phyloP scores from a whole-genome alignment of 2,888 invertebrate genomes.

The Pheosia tremula region DNA sequence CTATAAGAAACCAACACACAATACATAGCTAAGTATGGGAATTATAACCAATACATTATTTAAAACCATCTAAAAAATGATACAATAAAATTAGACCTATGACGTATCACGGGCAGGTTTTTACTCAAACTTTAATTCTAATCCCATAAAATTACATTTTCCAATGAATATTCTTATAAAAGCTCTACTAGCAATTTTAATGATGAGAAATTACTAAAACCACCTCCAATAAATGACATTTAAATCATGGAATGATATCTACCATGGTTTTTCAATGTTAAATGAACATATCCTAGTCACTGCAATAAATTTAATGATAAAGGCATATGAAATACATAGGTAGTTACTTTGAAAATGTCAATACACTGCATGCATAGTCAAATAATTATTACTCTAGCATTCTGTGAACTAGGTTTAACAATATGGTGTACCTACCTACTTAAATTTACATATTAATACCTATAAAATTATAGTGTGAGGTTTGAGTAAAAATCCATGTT shows the following conservation, averaged over 20 bases:
- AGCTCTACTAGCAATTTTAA: constrained; percentile 29
- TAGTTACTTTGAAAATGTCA: constrained; percentile 43
- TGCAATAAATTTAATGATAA: constrained; percentile 33
- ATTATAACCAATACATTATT: constrained; percentile 33
- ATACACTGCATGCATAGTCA: constrained; percentile 45
- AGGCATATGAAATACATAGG: constrained; percentile 26
- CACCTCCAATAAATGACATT: constrained; percentile 13
- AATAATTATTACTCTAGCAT: constrained; percentile 50
- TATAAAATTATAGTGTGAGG: constrained; percentile 76
- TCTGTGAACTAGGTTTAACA: constrained; percentile 48
- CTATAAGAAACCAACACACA: constrained; percentile 16
- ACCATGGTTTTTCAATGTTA: constrained; percentile 22
- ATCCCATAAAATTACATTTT: constrained; percentile 15
- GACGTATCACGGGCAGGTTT: constrained; percentile 42
- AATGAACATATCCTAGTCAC: constrained; percentile 29
- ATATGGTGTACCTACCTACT: constrained; percentile 48
- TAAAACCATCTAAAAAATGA: constrained; percentile 35
- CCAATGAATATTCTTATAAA: constrained; percentile 14
- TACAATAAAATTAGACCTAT: constrained; percentile 38
- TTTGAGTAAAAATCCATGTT: constrained; percentile 67
- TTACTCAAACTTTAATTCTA: constrained; percentile 34
- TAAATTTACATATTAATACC: constrained; percentile 66
- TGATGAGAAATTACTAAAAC: constrained; percentile 22
- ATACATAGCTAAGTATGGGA: constrained; percentile 24
- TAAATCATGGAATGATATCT: constrained; percentile 3